Percentiles rank a stretch among this genome's conserved stretches.
Conservation (phyloP, 2,888 invertebrate species). For the Orchestes rusci region DNA sequence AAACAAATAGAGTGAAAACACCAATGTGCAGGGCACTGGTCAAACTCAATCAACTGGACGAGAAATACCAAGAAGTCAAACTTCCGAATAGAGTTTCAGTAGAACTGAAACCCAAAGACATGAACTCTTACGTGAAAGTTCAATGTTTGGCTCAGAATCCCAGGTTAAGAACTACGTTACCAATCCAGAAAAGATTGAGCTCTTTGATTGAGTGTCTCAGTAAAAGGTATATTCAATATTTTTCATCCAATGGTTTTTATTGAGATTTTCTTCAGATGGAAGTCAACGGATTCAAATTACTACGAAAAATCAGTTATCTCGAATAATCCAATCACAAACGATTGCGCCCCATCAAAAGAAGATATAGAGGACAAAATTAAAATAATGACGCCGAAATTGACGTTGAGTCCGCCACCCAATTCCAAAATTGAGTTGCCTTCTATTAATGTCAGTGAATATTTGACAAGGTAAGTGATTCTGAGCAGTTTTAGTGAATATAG, state of each 20-base stretch:
- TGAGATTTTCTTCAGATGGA: slow-evolving; percentile 54
- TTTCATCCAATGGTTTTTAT: neutral
- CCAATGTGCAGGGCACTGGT: slow-evolving; percentile 88
- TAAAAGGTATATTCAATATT: slow-evolving; percentile 38
- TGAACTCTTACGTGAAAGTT: slow-evolving; percentile 75
- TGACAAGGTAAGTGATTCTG: slow-evolving; percentile 46
- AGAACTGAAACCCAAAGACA: slow-evolving; percentile 67
- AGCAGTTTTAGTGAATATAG: too few species aligned
- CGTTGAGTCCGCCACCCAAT: slow-evolving; percentile 51
- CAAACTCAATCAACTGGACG: slow-evolving; percentile 78
- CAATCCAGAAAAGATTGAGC: slow-evolving; percentile 66
- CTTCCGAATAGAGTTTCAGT: slow-evolving; percentile 72
- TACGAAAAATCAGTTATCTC: slow-evolving; percentile 37
- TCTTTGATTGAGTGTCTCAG: slow-evolving; percentile 66
- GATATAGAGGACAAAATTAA: slow-evolving; percentile 30
- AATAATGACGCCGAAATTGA: slow-evolving; percentile 31
- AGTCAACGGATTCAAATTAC: slow-evolving; percentile 40
- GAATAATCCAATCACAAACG: slow-evolving; percentile 29
- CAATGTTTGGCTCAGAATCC: slow-evolving; percentile 88
- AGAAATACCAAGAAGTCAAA: slow-evolving; percentile 65
- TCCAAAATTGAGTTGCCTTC: slow-evolving; percentile 63
- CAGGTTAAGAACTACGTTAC: slow-evolving; percentile 63
- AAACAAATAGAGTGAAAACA: slow-evolving; percentile 80
- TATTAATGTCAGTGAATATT: slow-evolving; percentile 66
- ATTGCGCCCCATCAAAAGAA: slow-evolving; percentile 30